These are phyloP conservation scores for Bilobella aurantiaca DNA, from an alignment of 1,140 invertebrate species.

Conservation along the genomic window DNA sequence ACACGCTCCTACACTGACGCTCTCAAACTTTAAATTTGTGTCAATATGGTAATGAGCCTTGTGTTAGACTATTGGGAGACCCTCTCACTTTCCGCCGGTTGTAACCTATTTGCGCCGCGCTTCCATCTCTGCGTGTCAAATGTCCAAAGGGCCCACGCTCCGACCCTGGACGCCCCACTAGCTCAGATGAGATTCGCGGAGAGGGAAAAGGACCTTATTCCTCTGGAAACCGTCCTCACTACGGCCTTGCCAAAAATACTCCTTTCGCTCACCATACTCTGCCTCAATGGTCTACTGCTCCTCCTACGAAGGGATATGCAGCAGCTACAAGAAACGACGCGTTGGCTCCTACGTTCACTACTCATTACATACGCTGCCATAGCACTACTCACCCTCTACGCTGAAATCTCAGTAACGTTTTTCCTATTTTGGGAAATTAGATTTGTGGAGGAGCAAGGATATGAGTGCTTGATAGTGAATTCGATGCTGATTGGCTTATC, in stretches of 20 bases:
- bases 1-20: background rate
- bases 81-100: conserved; percentile 28
- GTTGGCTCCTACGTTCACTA: conserved; percentile 28
- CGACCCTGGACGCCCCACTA: background rate
- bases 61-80: conserved; percentile 34
- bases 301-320: conserved; percentile 22
- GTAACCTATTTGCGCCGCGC: conserved; percentile 31
- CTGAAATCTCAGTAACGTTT: conserved; percentile 27
- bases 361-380: conserved; percentile 26
- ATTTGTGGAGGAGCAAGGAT: conserved; percentile 31
- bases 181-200: conserved; percentile 31
- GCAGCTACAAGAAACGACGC: conserved; percentile 10
- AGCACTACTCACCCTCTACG: conserved; percentile 30
- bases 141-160: background rate
- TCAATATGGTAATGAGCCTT: conserved; percentile 28
- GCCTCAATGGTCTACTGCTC: conserved; percentile 25
- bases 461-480: conserved; percentile 29
- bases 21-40: background rate
- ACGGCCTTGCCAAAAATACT: conserved; percentile 32
- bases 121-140: conserved; percentile 33
- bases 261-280: conserved; percentile 26
- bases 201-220: conserved; percentile 24
- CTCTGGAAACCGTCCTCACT: conserved; percentile 28
- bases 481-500: conserved; percentile 23
- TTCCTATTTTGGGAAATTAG: conserved; percentile 25